These are phyloP conservation scores for Netelia inedita DNA, from an alignment of 2,888 invertebrate species.

Conservation along the genomic window DNA sequence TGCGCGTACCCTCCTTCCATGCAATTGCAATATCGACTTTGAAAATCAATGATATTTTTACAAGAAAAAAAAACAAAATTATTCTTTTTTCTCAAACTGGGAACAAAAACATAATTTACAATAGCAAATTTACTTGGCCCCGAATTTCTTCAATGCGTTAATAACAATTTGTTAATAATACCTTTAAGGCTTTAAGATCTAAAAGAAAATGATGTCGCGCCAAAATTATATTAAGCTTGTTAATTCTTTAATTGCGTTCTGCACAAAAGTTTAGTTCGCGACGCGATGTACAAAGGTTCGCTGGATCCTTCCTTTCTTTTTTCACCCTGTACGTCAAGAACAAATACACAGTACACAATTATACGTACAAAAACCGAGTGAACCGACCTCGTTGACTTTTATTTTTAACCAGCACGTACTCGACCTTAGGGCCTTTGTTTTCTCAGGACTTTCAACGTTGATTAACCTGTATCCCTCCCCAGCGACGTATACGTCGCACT, in stretches of 20 bases:
- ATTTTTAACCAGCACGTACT: constrained; percentile 45
- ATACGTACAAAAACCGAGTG: background rate
- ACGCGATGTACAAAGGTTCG: background rate
- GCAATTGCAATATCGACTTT: background rate
- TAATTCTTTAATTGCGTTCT: constrained; percentile 17
- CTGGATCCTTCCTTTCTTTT: constrained; percentile 31
- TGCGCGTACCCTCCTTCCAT: background rate
- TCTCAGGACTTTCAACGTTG: background rate
- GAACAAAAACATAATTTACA: too few relatives aligned
- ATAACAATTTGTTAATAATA: too few relatives aligned
- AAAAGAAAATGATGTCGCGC: too few relatives aligned
- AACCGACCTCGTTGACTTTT: constrained; percentile 45
- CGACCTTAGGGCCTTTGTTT: constrained; percentile 43
- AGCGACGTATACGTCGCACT: too few relatives aligned
- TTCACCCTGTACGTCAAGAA: constrained; percentile 9
- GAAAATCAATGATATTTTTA: background rate
- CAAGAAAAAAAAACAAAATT: background rate
- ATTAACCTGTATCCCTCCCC: background rate
- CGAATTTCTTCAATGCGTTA: too few relatives aligned
- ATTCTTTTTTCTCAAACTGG: too few relatives aligned
- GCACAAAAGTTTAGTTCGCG: constrained; percentile 36
- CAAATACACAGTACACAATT: constrained; percentile 9
- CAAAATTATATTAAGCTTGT: background rate
- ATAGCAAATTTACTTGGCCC: too few relatives aligned
- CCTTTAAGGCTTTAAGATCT: too few relatives aligned